Base-by-base conservation (phyloP, 2,797 vertebrate species). In the Schizopygopsis pylzovi region DNA sequence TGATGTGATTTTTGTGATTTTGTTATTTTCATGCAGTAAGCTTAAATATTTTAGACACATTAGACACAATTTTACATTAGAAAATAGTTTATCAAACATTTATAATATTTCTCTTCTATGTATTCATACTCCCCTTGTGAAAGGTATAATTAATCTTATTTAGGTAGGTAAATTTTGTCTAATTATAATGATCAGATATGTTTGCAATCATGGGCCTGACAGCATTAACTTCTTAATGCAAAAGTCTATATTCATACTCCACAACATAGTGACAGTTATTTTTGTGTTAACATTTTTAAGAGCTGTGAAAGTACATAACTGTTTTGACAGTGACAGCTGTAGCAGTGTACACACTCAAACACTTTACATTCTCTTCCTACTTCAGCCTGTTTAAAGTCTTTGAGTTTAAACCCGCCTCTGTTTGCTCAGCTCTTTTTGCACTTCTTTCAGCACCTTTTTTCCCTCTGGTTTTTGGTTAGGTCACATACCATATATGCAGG, bases 401-500 rank as follows among this genome's bases (percentile, higher is more conserved):
- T 83, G 59, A 37, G 25, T 73, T 80, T 72, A 63, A 75, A 84
- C 45, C 68, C 13, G 39, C 56, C 47, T 56, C 49, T 59, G 54
- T 79, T 87, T 82, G 78, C 88, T 87, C 49, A 81, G 77, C 86
- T 87, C 70, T 81, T 79, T 84, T 75, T 65, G 20, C 52, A 20
- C 49, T 78, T 79, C 72, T 78, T 33, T 33, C 33, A 33, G 33
- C 33, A 33, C 49, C n/a, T 47, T 59, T 54, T 54, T 81, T 65
- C n/a, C 4, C 72, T 33, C 63, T 68, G 63, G 52, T 87, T 83
- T 87, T 89, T 61, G 79, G 70, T 84, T 28, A 56, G 77, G 75
- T 89, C 70, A 85, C 93, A 93, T 95, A 95, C 92, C 92, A 94
- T 70, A 73, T 90, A 76, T 72, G 71, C 86, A 94, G 92, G 94